phyloP scores from a whole-genome alignment of 2,113 vertebrate genomes.

The Pluvianellus socialis region DNA sequence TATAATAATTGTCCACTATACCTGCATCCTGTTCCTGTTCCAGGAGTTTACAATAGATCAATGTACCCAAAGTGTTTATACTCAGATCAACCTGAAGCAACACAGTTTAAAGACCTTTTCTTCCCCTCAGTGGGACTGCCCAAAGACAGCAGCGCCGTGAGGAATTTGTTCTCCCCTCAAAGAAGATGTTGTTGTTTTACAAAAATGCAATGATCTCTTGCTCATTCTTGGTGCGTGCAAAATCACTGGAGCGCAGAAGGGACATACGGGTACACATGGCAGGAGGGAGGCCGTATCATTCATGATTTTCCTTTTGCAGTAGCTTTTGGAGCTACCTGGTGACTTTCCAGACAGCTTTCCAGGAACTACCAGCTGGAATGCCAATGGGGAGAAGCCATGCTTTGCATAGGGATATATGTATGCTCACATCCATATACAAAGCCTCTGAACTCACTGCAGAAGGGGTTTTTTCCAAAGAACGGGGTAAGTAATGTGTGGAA shows the following conservation, averaged over 20 bases:
- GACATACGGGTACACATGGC: not conserved
- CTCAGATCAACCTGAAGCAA: not conserved
- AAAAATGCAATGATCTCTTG: not conserved
- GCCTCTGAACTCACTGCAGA: not conserved
- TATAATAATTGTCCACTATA: constrained; percentile 27
- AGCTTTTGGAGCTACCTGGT: not conserved
- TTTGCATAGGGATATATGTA: not conserved
- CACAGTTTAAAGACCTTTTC: not conserved
- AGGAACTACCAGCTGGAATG: constrained; percentile 42
- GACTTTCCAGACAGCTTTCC: constrained; percentile 37
- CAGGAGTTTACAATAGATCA: constrained; percentile 53
- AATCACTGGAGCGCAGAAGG: not conserved
- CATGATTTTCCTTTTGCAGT: not conserved
- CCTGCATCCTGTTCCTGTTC: constrained; percentile 67
- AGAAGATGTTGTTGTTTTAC: not conserved
- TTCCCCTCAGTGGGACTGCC: not conserved
- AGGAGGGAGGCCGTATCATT: not conserved
- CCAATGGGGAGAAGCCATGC: not conserved
- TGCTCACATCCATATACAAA: not conserved
- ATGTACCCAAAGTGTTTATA: constrained; percentile 16
- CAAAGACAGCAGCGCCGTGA: not conserved
- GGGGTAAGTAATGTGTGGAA: not conserved
- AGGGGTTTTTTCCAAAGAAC: not conserved
- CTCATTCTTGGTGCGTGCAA: fast-evolving
- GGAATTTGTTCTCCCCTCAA: not conserved